Evolutionary conservation across 1,140 invertebrate genomes (phyloP), one percentile per base, ranked within the genome.

Genomic region (Drosophila pachea): DNA sequence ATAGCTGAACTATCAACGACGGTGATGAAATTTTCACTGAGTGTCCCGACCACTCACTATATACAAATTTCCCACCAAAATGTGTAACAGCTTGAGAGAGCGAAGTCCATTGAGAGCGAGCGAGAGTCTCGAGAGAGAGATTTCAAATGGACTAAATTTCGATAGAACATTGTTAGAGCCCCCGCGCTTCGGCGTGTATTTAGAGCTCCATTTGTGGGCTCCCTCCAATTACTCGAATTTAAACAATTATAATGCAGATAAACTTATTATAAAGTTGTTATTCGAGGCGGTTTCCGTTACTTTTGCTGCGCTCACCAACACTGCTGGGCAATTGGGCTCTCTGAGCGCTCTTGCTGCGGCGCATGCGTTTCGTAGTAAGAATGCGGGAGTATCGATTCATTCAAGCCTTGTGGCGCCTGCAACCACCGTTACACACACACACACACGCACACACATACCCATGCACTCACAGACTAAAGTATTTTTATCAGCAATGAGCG

Each of bases 1-100:
- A 79, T 58, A 58, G 66, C 73, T 87, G 76, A 86, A 88, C 86
- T 86, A 60, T 72, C 78, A 70, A 77, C 86, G 74, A 74, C 86
- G 82, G 86, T 88, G 86, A 88, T 86, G 83, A 88, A 88, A 88
- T 86, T 88, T 88, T 88, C 86, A 88, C 86, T 88, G 86, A 88
- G 65, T 61, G 47, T 35, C 54, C 40, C 59, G 22, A 54, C 52
- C 43, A 72, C 40, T 76, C 79, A 74, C 79, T 67, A 55, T 76
- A 69, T 83, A 84, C 70, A 68, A 70, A 78, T 76, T 83, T 83
- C 81, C 79, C 79, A 84, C 73, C 68, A 84, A 83, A 74, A 73
- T 42, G 72, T 67, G 61, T 68, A 73, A 75, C 50, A 75, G 45
- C 65, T 68, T 62, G 47, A 73, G 59, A 71, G 38, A 38, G 16